Percentiles rank a stretch among this genome's conserved stretches.
These are phyloP conservation scores for Tetheella fluctuosa DNA, from an alignment of 2,888 invertebrate genomes.

Conservation along the genomic window DNA sequence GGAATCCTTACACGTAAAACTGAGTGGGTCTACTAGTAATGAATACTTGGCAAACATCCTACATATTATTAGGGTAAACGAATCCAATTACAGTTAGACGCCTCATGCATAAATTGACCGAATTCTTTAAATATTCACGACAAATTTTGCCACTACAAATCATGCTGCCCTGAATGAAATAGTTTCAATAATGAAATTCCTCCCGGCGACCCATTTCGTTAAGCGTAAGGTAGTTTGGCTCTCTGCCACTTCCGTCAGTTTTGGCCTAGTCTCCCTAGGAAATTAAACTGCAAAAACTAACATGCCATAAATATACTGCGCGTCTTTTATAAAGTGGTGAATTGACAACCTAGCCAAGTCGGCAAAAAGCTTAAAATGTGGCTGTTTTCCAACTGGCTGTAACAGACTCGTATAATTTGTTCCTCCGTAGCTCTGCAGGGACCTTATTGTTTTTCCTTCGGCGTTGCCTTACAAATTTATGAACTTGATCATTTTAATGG, in stretches of 20 bases:
- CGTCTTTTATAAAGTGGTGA: slow-evolving; percentile 26
- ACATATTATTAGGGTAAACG: slow-evolving; percentile 2
- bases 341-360: slow-evolving; percentile 25
- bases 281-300: slow-evolving; percentile 46
- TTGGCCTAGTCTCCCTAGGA: slow-evolving; percentile 46
- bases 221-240: slow-evolving; percentile 62
- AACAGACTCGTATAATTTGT: slow-evolving; percentile 3
- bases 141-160: slow-evolving; percentile 30
- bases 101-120: slow-evolving; percentile 5
- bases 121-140: slow-evolving; percentile 18
- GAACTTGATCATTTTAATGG: background rate
- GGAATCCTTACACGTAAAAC: background rate
- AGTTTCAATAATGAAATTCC: slow-evolving; percentile 77
- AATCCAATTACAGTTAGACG: slow-evolving; percentile 18
- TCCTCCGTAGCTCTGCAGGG: slow-evolving; percentile 1
- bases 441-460: background rate
- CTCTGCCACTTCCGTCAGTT: slow-evolving; percentile 63
- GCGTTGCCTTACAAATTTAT: background rate
- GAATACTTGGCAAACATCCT: slow-evolving; percentile 5
- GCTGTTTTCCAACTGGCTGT: slow-evolving; percentile 9
- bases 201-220: slow-evolving; percentile 52
- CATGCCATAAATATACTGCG: slow-evolving; percentile 36
- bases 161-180: slow-evolving; percentile 50
- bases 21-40: background rate
- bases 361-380: slow-evolving; percentile 12